Base-by-base conservation (phyloP, 2,113 vertebrate genomes). In the Mesembrinibis cayennensis region DNA sequence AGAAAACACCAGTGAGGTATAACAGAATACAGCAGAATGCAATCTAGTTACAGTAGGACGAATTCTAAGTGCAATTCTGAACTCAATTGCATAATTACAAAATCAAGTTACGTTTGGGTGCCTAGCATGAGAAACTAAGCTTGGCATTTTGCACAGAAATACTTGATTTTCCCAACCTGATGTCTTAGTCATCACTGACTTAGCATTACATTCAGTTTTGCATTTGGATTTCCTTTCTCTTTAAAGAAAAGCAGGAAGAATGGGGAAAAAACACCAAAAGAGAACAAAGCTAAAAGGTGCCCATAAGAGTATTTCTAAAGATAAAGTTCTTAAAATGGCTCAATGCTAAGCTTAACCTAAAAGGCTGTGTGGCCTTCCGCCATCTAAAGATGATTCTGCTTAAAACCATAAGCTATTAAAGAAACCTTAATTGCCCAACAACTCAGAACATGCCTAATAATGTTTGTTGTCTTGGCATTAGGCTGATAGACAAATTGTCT, bases 361-460 rank as follows among this genome's bases (percentile, higher is more conserved):
- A 77, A 94, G 62, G 45, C 71, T 90, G 63, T 42, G 70, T 45
- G 40, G 62, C 82, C 58, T 92, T 92, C 78, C 88, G 74, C 62
- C 79, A 62, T 86, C 45, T 86, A n/a, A 88, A 82, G 78, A 86
- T 61, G 58, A 77, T 42, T 96, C 32, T 94, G 34, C 38, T 85
- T 96, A 90, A 93, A 96, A 77, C 53, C 45, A 19, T 61, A 80
- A 94, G 50, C 71, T 82, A 29, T 90, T 95, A 86, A 49, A 87
- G 78, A 90, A 89, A 90, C 40, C 32, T 73, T 86, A 94, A 90
- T 77, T 58, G 61, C 55, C 53, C 27, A 91, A 83, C 96, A 92
- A 73, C 45, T 88, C 88, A 70, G 85, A 90, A 94, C 78, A 70
- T 44, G 87, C 62, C 74, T 77, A 77, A 66, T 58, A 76, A 47